Conservation (phyloP, 1,140 invertebrate genomes). For the Steinernema feltiae region DNA sequence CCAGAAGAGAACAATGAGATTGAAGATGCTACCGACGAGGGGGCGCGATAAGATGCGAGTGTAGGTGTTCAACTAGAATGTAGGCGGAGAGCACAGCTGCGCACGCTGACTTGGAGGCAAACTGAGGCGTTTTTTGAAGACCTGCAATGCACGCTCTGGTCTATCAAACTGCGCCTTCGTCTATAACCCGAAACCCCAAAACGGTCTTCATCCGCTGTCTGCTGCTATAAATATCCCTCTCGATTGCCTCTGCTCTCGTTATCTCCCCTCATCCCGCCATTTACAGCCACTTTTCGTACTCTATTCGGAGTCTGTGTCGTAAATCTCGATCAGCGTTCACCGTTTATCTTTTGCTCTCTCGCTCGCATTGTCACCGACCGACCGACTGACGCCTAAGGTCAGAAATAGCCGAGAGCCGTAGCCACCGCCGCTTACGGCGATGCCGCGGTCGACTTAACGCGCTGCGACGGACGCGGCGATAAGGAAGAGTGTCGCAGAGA, state of each 20-base stretch:
- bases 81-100: background rate
- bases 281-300: background rate
- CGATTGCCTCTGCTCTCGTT: no score
- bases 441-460: background rate
- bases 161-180: no score
- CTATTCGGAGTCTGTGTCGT: background rate
- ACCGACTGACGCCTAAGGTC: background rate
- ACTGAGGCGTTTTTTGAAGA: background rate
- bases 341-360: background rate
- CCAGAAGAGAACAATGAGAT: background rate
- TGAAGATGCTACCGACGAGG: background rate
- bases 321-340: background rate
- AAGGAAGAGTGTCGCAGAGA: constrained; percentile 7
- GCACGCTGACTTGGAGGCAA: background rate
- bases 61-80: background rate
- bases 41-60: background rate
- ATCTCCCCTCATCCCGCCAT: background rate
- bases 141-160: no score
- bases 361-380: background rate
- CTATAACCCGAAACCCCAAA: no score
- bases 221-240: no score
- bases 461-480: background rate
- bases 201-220: no score
- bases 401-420: background rate
- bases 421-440: background rate